A percentile compares a stretch with the other conserved stretches of the same genome.
Conservation (phyloP, 2,888 invertebrate genomes). For the Iselma pallidipennis region DNA sequence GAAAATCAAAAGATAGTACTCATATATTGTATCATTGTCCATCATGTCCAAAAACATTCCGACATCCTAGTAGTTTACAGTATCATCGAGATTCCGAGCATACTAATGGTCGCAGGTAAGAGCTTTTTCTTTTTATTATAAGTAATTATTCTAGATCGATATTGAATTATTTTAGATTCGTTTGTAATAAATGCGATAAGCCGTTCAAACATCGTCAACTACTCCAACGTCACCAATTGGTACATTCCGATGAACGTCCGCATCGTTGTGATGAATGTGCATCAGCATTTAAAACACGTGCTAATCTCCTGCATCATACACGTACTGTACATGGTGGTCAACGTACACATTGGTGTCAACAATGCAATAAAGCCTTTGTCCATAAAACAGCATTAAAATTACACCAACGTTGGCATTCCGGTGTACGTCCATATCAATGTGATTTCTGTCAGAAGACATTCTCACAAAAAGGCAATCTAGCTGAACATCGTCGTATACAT, state of each 20-base stretch:
- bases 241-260: slow-evolving; percentile 73
- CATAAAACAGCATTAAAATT: slow-evolving; percentile 78
- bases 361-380: slow-evolving; percentile 74
- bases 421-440: slow-evolving; percentile 71
- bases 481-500: slow-evolving; percentile 77
- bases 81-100: slow-evolving; percentile 72
- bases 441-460: slow-evolving; percentile 72
- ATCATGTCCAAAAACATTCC: slow-evolving; percentile 57
- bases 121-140: neutral
- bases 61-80: slow-evolving; percentile 73
- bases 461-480: slow-evolving; percentile 77
- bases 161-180: slow-evolving; percentile 57
- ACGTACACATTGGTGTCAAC: slow-evolving; percentile 61
- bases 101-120: slow-evolving; percentile 34
- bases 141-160: neutral
- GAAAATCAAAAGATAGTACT: slow-evolving; percentile 22
- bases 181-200: slow-evolving; percentile 76
- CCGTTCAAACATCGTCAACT: slow-evolving; percentile 75
- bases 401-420: slow-evolving; percentile 73
- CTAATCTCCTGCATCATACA: slow-evolving; percentile 71
- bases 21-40: slow-evolving; percentile 65
- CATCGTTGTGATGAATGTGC: slow-evolving; percentile 64
- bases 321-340: slow-evolving; percentile 71
- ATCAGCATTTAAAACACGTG: slow-evolving; percentile 71
- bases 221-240: slow-evolving; percentile 75